Conservation (phyloP, 2,113 vertebrate species). For the Diadophis punctatus region DNA sequence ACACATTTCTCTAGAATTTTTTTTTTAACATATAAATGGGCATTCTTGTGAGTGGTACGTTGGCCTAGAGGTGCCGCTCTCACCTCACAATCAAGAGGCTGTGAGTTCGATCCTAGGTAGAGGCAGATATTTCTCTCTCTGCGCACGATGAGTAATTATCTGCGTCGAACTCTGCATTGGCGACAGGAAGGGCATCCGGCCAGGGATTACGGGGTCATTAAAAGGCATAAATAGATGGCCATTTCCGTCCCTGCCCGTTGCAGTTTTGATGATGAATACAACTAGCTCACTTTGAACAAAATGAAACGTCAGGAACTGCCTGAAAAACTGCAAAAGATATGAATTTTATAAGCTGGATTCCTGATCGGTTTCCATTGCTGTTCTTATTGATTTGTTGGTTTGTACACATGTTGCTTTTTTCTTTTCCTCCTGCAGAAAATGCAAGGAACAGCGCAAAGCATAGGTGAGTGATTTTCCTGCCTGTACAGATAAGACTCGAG, state of each 20-base stretch:
- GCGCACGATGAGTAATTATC: no score
- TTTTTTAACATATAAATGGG: neutral
- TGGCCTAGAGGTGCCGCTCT: no score
- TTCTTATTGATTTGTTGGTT: neutral
- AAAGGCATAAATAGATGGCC: neutral
- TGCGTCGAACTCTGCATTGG: no score
- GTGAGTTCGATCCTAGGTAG: no score
- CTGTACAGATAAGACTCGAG: fast-evolving
- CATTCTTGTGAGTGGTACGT: neutral
- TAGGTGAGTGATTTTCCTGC: neutral
- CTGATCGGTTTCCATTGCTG: fast-evolving
- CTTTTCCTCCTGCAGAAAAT: fast-evolving
- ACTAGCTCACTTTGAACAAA: constrained; percentile 68
- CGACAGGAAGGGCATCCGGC: no score
- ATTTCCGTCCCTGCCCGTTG: fast-evolving
- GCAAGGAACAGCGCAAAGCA: neutral
- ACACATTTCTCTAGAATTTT: no score
- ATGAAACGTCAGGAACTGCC: constrained; percentile 60
- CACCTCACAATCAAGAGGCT: no score
- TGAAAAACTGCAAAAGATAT: constrained; percentile 43
- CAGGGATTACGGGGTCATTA: no score
- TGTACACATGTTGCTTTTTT: fast-evolving
- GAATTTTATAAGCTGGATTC: neutral
- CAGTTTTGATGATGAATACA: constrained; percentile 63
- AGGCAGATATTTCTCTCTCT: no score